Percentiles rank a stretch among this genome's conserved stretches.
Evolutionary conservation across 1,140 invertebrate species (phyloP).

Genomic region (Globodera rostochiensis): DNA sequence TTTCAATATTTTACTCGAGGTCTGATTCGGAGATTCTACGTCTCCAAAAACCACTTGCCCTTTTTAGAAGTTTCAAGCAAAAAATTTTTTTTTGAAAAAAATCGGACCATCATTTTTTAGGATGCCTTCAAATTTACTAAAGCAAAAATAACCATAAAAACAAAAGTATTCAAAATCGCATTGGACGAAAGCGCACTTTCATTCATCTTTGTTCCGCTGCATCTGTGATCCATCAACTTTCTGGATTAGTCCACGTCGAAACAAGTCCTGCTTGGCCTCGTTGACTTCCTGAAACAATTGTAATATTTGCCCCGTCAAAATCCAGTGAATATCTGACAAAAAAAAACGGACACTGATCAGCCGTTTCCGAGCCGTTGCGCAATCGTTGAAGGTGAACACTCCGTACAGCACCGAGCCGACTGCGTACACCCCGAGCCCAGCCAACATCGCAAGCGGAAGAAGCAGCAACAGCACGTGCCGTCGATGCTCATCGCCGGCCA

Average conservation of each 20-base stretch:
- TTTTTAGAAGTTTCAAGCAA: too few species aligned
- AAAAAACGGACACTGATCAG: slow-evolving; percentile 7
- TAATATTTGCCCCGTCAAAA: neutral
- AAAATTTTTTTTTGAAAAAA: too few species aligned
- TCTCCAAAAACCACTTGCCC: too few species aligned
- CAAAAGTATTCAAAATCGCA: too few species aligned
- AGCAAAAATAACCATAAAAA: too few species aligned
- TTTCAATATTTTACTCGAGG: too few species aligned
- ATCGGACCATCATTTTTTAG: too few species aligned
- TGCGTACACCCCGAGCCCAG: slow-evolving; percentile 9
- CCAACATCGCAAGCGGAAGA: slow-evolving; percentile 9
- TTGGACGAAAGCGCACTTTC: too few species aligned
- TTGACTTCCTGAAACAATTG: neutral
- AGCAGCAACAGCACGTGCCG: slow-evolving; percentile 6
- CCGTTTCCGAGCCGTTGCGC: neutral
- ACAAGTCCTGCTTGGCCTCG: slow-evolving; percentile 25
- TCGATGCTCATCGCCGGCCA: neutral
- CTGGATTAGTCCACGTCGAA: slow-evolving; percentile 20
- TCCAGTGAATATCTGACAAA: neutral
- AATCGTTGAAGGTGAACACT: slow-evolving; percentile 17
- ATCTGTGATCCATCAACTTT: too few species aligned
- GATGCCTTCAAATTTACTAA: too few species aligned
- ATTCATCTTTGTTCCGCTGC: too few species aligned
- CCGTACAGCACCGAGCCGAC: slow-evolving; percentile 17
- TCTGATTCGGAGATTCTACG: too few species aligned